A percentile compares a stretch with the other conserved stretches of the same genome.
phyloP scores from a whole-genome alignment of 2,797 vertebrate species.

The Labroides dimidiatus region DNA sequence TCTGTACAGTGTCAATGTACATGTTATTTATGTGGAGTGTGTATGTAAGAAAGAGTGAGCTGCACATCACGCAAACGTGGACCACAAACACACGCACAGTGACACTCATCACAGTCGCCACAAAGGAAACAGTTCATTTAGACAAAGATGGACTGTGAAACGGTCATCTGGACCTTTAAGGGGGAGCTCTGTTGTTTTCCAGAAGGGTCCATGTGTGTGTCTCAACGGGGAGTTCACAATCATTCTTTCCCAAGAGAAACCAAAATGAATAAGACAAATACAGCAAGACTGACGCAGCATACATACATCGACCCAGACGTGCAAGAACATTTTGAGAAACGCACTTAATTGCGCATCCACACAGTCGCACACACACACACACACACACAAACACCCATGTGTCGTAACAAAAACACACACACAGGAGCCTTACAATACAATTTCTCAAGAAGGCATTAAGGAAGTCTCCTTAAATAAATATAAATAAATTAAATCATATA shows the following conservation, averaged over 20 bases:
- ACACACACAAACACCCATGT: conserved; percentile 20
- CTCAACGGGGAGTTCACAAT: conserved; percentile 16
- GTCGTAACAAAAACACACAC: conserved; percentile 47
- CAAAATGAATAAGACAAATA: conserved; percentile 27
- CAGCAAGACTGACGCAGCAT: conserved; percentile 46
- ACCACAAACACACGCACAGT: conserved; percentile 1
- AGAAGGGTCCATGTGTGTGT: conserved; percentile 13
- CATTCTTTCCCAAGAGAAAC: conserved; percentile 19
- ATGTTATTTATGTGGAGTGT: conserved; percentile 55
- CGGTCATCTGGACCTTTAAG: conserved; percentile 28
- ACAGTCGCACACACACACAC: conserved; percentile 19
- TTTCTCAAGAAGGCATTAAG: conserved; percentile 70
- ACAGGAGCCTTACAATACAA: conserved; percentile 48
- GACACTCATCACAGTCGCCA: conserved; percentile 1
- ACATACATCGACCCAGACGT: conserved; percentile 25
- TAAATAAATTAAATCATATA: conserved; percentile 79
- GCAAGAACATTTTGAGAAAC: conserved; percentile 30
- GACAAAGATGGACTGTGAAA: conserved; percentile 10
- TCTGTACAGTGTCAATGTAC: conserved; percentile 77
- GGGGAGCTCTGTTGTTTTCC: conserved; percentile 37
- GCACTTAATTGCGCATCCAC: conserved; percentile 7
- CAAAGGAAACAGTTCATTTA: conserved; percentile 12
- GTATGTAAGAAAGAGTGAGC: conserved; percentile 41
- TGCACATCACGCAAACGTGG: conserved; percentile 18
- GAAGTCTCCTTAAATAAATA: conserved; percentile 77